A percentile compares a stretch with the other conserved stretches of the same genome.
phyloP scores from a whole-genome alignment of 1,140 invertebrate genomes.

The Drosophila lacteicornis region DNA sequence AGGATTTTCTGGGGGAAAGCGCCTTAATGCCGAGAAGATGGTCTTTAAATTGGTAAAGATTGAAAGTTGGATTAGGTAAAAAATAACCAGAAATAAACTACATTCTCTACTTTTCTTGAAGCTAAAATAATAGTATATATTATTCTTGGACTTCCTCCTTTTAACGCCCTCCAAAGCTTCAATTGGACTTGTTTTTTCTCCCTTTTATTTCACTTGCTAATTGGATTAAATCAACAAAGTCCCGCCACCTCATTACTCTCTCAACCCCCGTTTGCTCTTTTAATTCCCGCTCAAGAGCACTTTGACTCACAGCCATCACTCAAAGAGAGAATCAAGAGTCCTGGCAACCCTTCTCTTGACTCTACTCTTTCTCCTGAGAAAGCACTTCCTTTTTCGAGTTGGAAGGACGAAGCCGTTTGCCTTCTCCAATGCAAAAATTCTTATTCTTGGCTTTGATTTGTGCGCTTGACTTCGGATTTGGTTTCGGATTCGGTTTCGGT shows the following conservation, averaged over 20 bases:
- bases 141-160: slow-evolving; percentile 15
- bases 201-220: slow-evolving; percentile 32
- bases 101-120: background rate
- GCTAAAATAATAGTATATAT: background rate
- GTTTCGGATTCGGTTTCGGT: slow-evolving; percentile 20
- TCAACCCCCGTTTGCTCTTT: slow-evolving; percentile 51
- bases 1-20: background rate
- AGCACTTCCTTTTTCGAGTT: slow-evolving; percentile 35
- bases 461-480: slow-evolving; percentile 41
- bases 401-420: slow-evolving; percentile 11
- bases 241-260: slow-evolving; percentile 36
- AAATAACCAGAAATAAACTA: too few species aligned
- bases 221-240: slow-evolving; percentile 49
- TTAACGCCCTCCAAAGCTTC: slow-evolving; percentile 17
- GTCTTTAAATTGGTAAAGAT: slow-evolving; percentile 2
- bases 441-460: slow-evolving; percentile 71
- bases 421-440: slow-evolving; percentile 66
- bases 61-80: background rate
- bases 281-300: slow-evolving; percentile 33
- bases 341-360: slow-evolving; percentile 16
- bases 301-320: slow-evolving; percentile 27
- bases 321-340: slow-evolving; percentile 29
- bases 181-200: slow-evolving; percentile 11
- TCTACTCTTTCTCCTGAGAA: slow-evolving; percentile 16
- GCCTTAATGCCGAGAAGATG: slow-evolving; percentile 4